Percentiles rank a stretch among this genome's conserved stretches.
phyloP scores from a whole-genome alignment of 2,888 invertebrate genomes.

The Chirona hameri region DNA sequence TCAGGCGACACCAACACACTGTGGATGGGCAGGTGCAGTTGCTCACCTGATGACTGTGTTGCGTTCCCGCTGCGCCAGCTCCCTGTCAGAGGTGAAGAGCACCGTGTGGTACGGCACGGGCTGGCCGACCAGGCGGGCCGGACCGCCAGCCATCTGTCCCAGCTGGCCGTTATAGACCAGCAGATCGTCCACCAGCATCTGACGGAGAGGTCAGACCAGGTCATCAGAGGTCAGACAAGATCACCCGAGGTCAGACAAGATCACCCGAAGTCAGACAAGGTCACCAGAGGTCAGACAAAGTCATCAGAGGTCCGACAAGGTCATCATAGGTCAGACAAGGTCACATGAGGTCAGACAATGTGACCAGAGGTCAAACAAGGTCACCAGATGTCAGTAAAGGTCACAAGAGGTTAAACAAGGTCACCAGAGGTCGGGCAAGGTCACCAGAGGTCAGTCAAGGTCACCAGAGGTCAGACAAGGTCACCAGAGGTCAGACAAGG shows the following conservation, averaged over 20 bases:
- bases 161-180: constrained; percentile 71
- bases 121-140: neutral
- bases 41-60: constrained; percentile 50
- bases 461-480: too few species aligned
- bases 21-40: neutral
- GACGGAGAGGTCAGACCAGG: constrained; percentile 40
- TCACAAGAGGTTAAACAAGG: too few species aligned
- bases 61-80: constrained; percentile 44
- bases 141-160: constrained; percentile 43
- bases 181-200: constrained; percentile 77
- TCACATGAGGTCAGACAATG: too few species aligned
- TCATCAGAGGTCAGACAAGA: neutral
- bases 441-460: too few species aligned
- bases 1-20: neutral
- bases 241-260: neutral
- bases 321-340: too few species aligned
- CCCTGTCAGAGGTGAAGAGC: constrained; percentile 48
- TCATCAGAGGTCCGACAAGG: too few species aligned
- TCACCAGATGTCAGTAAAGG: too few species aligned
- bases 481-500: too few species aligned
- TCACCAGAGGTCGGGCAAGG: too few species aligned
- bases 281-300: too few species aligned
- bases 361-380: too few species aligned
- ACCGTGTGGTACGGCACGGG: constrained; percentile 44
- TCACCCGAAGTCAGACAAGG: neutral